A percentile compares a stretch with the other conserved stretches of the same genome.
phyloP scores from a whole-genome alignment of 2,888 invertebrate genomes.

The Priocnemis perturbator region DNA sequence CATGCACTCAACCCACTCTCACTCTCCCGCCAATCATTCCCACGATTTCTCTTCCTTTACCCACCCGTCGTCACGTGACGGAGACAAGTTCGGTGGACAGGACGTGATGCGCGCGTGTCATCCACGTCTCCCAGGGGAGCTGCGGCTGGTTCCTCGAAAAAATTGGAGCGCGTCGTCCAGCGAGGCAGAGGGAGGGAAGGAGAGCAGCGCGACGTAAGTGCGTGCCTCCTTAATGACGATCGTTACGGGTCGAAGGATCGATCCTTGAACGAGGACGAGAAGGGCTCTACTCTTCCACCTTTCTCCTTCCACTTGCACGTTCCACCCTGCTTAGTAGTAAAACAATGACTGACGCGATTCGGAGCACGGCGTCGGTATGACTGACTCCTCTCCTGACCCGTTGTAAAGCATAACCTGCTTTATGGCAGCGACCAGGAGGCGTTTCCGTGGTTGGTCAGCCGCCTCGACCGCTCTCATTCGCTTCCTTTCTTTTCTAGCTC shows the following conservation, averaged over 20 bases:
- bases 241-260: too few species aligned
- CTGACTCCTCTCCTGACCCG: slow-evolving; percentile 64
- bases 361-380: slow-evolving; percentile 67
- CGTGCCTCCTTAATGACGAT: too few species aligned
- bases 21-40: not conserved
- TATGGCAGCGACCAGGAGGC: slow-evolving; percentile 49
- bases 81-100: slow-evolving; percentile 17
- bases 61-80: slow-evolving; percentile 40
- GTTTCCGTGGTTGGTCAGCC: slow-evolving; percentile 53
- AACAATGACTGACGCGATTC: slow-evolving; percentile 61
- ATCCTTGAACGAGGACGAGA: too few species aligned
- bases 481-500: slow-evolving; percentile 14
- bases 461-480: slow-evolving; percentile 12
- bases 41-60: slow-evolving; percentile 14
- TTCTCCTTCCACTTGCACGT: too few species aligned
- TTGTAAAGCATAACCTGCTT: slow-evolving; percentile 50
- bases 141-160: slow-evolving; percentile 19
- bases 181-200: too few species aligned
- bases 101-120: slow-evolving; percentile 11
- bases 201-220: too few species aligned
- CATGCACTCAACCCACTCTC: not conserved
- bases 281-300: too few species aligned
- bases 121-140: slow-evolving; percentile 19
- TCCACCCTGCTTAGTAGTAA: slow-evolving; percentile 19
- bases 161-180: slow-evolving; percentile 7